Conservation (phyloP, 2,113 vertebrate genomes). For the Mormyrus iriodes region DNA sequence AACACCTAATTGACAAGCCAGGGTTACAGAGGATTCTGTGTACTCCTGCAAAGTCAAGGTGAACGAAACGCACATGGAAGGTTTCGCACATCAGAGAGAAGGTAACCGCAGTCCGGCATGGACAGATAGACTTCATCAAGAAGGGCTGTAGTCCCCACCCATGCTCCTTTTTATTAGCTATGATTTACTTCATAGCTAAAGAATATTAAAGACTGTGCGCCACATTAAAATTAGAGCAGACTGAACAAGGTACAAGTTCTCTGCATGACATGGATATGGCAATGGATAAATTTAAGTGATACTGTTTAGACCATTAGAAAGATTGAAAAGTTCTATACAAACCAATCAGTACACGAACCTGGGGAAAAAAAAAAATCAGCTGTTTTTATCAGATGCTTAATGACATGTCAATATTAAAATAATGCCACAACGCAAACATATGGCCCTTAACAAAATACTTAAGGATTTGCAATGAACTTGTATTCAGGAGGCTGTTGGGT, state of each 20-base stretch:
- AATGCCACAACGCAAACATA: not conserved
- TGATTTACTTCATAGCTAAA: slow-evolving; percentile 71
- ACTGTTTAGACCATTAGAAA: slow-evolving; percentile 56
- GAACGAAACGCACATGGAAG: slow-evolving; percentile 62
- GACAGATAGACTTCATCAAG: slow-evolving; percentile 60
- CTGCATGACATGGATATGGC: slow-evolving; percentile 54
- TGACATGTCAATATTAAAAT: not conserved
- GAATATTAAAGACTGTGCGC: slow-evolving; percentile 73
- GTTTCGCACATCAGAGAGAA: slow-evolving; percentile 44
- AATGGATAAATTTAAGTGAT: slow-evolving; percentile 45
- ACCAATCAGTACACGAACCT: not conserved
- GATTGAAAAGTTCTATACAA: not conserved
- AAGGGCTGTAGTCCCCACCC: slow-evolving; percentile 56
- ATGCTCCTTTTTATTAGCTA: slow-evolving; percentile 69
- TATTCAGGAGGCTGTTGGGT: not conserved
- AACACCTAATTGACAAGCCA: slow-evolving; percentile 73
- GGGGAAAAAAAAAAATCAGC: not conserved
- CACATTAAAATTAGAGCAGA: slow-evolving; percentile 62
- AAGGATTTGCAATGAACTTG: not conserved
- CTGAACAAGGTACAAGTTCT: slow-evolving; percentile 60
- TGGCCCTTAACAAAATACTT: not conserved
- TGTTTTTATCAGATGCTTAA: not conserved
- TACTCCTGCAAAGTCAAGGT: slow-evolving; percentile 73
- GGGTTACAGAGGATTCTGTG: slow-evolving; percentile 62
- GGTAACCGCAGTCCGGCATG: slow-evolving; percentile 16